Evolutionary conservation across 2,888 invertebrate genomes (phyloP), one percentile per base, ranked within the genome.

Genomic region (Falcaria lacertinaria): DNA sequence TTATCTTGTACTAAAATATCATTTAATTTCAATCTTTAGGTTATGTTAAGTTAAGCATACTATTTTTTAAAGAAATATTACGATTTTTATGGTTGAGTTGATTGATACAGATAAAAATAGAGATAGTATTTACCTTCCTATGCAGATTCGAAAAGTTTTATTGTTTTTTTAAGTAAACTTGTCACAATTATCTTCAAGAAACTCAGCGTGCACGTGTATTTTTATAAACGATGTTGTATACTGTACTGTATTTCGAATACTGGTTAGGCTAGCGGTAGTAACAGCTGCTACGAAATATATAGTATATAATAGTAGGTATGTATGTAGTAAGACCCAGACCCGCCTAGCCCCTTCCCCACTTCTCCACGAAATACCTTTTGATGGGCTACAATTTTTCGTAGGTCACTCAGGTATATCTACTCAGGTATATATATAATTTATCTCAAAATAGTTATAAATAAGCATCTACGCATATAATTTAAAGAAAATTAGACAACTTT

Each of bases 401-500:
- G 37, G 38, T 39, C 47, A 50, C 50, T 47, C 39, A 50, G 43
- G 45, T 47, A 44, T 44, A 42, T 45, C 25, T 28, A 13, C 34
- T 41, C 15, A 34, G 22, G 33, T 15, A 34, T 37, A 41, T 33
- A 46, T 42, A 42, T 43, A 48, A 44, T 44, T 38, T 28, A 45
- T 45, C 44, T 46, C 32, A 50, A 46, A n/a, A n/a, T n/a, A n/a
- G n/a, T n/a, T n/a, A n/a, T n/a, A n/a, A n/a, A n/a, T n/a, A n/a
- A n/a, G n/a, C n/a, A n/a, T n/a, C n/a, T n/a, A n/a, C n/a, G n/a
- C n/a, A n/a, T n/a, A n/a, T n/a, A n/a, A n/a, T n/a, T 48, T 51
- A 41, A 50, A 45, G 35, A 43, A 50, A 43, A 46, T 42, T 36
- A 13, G 36, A 36, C 47, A 50, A 44, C 44, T 50, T 42, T 46